These are phyloP conservation scores for Lophotis ruficrista DNA, from an alignment of 2,113 vertebrate genomes.

Conservation along the genomic window DNA sequence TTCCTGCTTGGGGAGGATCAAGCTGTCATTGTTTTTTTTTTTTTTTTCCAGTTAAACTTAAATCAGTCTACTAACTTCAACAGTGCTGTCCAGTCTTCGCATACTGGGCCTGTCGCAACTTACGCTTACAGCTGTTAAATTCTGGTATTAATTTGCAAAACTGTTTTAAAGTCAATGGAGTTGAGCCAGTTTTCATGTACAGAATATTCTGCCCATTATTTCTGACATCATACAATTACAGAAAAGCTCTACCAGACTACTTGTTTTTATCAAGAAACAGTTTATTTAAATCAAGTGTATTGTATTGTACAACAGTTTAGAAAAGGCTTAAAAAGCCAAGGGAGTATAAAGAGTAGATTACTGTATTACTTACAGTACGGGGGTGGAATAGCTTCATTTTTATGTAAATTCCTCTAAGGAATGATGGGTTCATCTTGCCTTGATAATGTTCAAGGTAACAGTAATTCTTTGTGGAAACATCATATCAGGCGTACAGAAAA, in stretches of 20 bases:
- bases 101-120: background rate
- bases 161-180: background rate
- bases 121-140: background rate
- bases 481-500: background rate
- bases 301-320: conserved; percentile 47
- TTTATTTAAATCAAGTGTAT: conserved; percentile 63
- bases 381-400: conserved; percentile 57
- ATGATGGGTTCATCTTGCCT: conserved; percentile 38
- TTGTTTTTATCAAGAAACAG: conserved; percentile 48
- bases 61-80: background rate
- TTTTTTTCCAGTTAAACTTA: background rate
- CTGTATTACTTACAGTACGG: conserved; percentile 49
- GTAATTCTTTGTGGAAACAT: conserved; percentile 22
- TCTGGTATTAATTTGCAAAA: background rate
- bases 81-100: background rate
- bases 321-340: conserved; percentile 60
- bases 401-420: conserved; percentile 31
- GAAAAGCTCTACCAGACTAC: conserved; percentile 3
- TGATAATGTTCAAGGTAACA: background rate
- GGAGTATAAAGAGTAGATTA: conserved; percentile 53
- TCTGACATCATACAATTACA: background rate
- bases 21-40: background rate
- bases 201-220: background rate
- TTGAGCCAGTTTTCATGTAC: background rate
- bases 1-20: background rate